Conservation (phyloP, 2,797 vertebrate species). For the Intellagama lesueurii region DNA sequence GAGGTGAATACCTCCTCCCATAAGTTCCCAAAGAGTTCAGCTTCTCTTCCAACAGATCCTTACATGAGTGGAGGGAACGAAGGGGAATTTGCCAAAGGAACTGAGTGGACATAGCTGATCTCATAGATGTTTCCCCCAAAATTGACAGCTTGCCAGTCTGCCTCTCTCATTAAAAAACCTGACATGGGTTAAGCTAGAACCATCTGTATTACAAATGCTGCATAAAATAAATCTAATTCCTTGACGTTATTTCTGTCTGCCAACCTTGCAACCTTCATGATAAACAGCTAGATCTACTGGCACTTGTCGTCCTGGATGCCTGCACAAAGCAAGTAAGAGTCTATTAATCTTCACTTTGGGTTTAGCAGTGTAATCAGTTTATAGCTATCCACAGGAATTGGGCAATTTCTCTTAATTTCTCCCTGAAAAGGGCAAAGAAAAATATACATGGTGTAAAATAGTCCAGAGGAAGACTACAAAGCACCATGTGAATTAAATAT, state of each 20-base stretch:
- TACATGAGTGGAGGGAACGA: too few species aligned
- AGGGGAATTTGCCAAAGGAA: too few species aligned
- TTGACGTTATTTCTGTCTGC: conserved; percentile 61
- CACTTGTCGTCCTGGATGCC: conserved; percentile 60
- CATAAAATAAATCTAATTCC: conserved; percentile 65
- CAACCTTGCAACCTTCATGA: conserved; percentile 58
- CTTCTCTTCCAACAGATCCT: too few species aligned
- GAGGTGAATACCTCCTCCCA: too few species aligned
- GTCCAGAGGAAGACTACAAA: not conserved
- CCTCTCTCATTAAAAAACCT: conserved; percentile 47
- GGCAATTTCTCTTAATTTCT: not conserved
- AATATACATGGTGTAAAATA: not conserved
- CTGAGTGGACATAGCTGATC: not conserved
- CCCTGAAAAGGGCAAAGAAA: not conserved
- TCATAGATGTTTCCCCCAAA: not conserved
- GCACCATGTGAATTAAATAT: not conserved
- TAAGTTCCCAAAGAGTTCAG: too few species aligned
- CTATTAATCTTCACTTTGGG: conserved; percentile 26
- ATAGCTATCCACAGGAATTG: not conserved
- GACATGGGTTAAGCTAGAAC: conserved; percentile 56
- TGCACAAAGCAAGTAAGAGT: conserved; percentile 40
- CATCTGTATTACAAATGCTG: conserved; percentile 70
- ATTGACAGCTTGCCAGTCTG: conserved; percentile 47
- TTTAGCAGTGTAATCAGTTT: not conserved
- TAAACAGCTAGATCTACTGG: conserved; percentile 48